Evolutionary conservation across 2,888 invertebrate species (phyloP).

Genomic region (Dorcus hopei): DNA sequence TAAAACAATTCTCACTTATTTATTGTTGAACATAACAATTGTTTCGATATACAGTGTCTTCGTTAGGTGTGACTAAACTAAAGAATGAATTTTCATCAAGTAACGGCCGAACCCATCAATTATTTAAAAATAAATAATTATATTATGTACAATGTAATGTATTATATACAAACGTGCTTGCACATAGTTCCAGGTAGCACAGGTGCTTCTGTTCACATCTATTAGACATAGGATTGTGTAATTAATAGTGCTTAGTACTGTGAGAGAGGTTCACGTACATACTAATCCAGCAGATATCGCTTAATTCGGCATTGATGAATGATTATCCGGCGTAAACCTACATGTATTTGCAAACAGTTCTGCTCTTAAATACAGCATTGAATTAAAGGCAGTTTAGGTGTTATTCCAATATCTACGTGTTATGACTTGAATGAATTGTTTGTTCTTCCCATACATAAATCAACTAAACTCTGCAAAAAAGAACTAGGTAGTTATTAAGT

Average conservation of each 20-base stretch:
- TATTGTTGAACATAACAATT: no score
- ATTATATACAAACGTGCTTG: conserved; percentile 12
- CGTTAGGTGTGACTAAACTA: no score
- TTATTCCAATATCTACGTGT: neutral
- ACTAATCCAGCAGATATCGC: conserved; percentile 41
- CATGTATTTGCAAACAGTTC: conserved; percentile 42
- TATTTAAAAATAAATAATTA: no score
- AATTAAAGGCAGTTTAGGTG: neutral
- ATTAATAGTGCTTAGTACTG: conserved; percentile 36
- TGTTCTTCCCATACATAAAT: no score
- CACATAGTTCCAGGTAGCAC: conserved; percentile 24
- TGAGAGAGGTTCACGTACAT: conserved; percentile 5
- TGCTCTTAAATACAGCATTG: neutral
- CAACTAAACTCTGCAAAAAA: no score
- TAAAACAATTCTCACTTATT: no score
- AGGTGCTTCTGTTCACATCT: conserved; percentile 23
- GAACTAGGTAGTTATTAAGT: no score
- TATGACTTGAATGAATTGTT: no score
- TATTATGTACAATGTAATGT: neutral
- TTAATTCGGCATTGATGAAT: conserved; percentile 46
- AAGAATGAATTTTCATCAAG: no score
- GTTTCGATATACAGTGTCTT: no score
- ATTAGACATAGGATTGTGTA: conserved; percentile 30
- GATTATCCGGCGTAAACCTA: conserved; percentile 42
- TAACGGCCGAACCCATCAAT: no score